Evolutionary conservation across 2,113 vertebrate genomes (phyloP), one percentile per base, ranked within the genome.

Genomic region (Scalopus aquaticus): DNA sequence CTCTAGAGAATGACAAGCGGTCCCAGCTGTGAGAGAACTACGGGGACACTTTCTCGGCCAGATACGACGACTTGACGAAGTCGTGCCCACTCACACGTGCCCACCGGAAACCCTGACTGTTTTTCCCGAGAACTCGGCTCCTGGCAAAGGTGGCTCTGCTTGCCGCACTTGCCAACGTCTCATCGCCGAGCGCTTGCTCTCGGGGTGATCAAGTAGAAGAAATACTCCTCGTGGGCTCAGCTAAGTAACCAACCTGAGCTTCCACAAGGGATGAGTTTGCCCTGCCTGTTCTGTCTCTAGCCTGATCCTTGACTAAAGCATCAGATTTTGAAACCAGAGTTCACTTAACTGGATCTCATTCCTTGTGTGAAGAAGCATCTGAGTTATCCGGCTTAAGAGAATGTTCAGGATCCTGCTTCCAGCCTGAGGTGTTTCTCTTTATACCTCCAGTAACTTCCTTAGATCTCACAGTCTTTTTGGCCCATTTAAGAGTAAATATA

Each of bases 61-160:
- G 80, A 90, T 93, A 91, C 93, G 95, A 88, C 28, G 77, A 70
- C 72, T 90, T 70, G 65, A 82, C 73, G 49, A 93, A 49, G 91
- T 44, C 82, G 69, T 32, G 54, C 12, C 11, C 56, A 10, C 46
- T 82, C 90, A 82, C 81, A 88, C 81, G 62, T 67, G 78, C 90
- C 73, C 69, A 54, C n/a, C 3, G 1, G 80, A 80, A 89, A 91
- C 77, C 2, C 4, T 17, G 86, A 76, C 70, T 62, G 76, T 69
- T 92, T 82, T 89, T 37, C 56, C 32, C 3, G 1, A 1, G 44
- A 37, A 2, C 37, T 78, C 72, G 30, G 88, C 78, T 70, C 39
- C n/a, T 30, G 83, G 80, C 74, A 89, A 70, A 92, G 3, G 39
- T 85, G 5, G 17, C 22, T 42, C 20, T 44, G 49, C 70, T 88